Base-by-base conservation (phyloP, 2,888 invertebrate genomes). In the Amblyjoppa proteus region DNA sequence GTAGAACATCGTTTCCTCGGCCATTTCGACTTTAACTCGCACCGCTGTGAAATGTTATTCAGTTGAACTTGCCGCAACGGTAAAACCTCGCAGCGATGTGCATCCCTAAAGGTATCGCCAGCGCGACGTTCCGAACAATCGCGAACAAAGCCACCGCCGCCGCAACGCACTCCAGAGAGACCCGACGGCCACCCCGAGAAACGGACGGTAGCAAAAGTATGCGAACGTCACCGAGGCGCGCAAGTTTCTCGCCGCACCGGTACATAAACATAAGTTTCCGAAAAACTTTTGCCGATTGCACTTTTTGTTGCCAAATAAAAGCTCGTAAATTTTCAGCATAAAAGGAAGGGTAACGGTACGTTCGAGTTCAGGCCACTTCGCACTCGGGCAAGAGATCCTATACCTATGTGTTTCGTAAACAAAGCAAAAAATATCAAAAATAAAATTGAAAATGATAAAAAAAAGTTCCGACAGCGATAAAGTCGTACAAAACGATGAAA, bases 291-390 rank as follows among this genome's bases (percentile, higher is more conserved):
- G 2, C 61, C 31, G 16, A 34, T 16, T 31, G 31, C 31, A 7
- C 61, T 64, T 16, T 45, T 64, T 64, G 61, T 64, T 16, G 34
- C 16, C 16, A 16, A 31, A 31, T 28, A 64, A 64, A 64, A 64
- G 61, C 31, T 16, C 31, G 61, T 31, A 16, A 64, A 64, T 64
- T 64, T 64, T n/a, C 61, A 64, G 13, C 61, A 7, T 64, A 64
- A 64, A 64, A 6, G 16, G 31, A 64, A 64, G 20, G 20, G 34
- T 64, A 34, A 64, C 61, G 31, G 31, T 31, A 28, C 16, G 16
- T 34, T 6, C 34, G 16, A 45, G 31, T 7, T 16, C 28, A 64
- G 34, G 34, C 31, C 16, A 34, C 34, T 64, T 16, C 20, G 31
- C 61, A 34, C 34, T 7, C 31, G 34, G 13, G 6, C 34, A n/a